Evolutionary conservation across 2,113 vertebrate species (phyloP).

Genomic region (Grantiella picta): DNA sequence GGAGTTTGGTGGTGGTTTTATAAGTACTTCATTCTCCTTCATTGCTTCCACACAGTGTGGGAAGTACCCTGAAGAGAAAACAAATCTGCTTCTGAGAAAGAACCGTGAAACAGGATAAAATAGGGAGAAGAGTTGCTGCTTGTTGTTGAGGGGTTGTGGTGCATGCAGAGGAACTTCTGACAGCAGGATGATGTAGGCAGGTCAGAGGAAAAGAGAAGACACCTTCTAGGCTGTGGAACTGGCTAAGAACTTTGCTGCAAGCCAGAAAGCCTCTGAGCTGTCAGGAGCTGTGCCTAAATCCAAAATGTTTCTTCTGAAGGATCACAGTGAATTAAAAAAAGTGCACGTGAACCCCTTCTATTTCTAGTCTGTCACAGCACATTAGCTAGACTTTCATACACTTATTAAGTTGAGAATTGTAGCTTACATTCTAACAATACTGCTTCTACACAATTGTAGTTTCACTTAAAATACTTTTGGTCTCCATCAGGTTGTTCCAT

Average conservation of each 20-base stretch:
- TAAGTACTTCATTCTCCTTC: background rate
- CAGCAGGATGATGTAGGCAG: background rate
- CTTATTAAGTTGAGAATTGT: background rate
- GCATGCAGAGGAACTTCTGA: background rate
- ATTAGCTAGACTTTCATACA: background rate
- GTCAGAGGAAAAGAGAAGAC: background rate
- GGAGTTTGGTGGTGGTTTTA: background rate
- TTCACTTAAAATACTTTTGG: background rate
- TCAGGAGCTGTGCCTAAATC: background rate
- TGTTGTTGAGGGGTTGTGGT: background rate
- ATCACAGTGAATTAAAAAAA: background rate
- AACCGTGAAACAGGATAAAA: background rate
- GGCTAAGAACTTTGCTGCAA: background rate
- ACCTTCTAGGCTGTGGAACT: background rate
- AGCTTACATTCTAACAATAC: background rate
- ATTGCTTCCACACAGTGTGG: background rate
- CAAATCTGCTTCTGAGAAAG: background rate
- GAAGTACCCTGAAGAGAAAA: background rate
- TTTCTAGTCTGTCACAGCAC: background rate
- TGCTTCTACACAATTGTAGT: background rate
- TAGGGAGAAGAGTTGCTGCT: background rate
- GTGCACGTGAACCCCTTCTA: background rate
- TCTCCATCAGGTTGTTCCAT: background rate
- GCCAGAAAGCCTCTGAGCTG: background rate
- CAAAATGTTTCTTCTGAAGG: background rate